phyloP scores from a whole-genome alignment of 2,888 invertebrate genomes.

The Saturnia pavonia region DNA sequence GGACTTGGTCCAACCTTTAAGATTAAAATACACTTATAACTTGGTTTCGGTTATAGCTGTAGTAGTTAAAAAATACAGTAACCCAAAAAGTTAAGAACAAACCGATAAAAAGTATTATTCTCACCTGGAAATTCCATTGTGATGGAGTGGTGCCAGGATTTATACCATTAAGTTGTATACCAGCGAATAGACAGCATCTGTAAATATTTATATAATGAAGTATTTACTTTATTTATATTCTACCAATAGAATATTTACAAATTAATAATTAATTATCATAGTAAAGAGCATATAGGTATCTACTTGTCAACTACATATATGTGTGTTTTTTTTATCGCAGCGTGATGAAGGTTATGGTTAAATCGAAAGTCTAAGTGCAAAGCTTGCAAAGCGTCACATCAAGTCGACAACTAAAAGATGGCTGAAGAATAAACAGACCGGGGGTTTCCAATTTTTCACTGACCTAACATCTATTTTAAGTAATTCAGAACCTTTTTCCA shows the following conservation, averaged over 20 bases:
- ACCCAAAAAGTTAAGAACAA: background rate
- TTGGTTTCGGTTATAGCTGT: background rate
- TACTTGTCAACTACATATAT: background rate
- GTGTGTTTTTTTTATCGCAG: background rate
- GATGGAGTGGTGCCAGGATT: conserved; percentile 93
- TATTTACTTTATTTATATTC: background rate
- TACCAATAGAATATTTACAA: background rate
- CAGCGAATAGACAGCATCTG: conserved; percentile 90
- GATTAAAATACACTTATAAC: background rate
- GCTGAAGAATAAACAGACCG: background rate
- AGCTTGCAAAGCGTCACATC: background rate
- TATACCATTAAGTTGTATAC: conserved; percentile 88
- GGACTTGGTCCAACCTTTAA: conserved; percentile 92
- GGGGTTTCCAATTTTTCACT: background rate
- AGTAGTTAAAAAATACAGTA: background rate
- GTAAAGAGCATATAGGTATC: background rate
- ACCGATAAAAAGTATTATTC: background rate
- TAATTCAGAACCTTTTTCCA: background rate
- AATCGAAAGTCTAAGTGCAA: background rate
- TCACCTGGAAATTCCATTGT: conserved; percentile 84
- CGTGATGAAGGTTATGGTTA: background rate
- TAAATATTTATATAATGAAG: conserved; percentile 43
- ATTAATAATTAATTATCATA: background rate
- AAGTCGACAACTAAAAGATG: background rate
- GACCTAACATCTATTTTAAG: background rate